phyloP scores from a whole-genome alignment of 2,888 invertebrate species.

The Hypselothyrea guttata region DNA sequence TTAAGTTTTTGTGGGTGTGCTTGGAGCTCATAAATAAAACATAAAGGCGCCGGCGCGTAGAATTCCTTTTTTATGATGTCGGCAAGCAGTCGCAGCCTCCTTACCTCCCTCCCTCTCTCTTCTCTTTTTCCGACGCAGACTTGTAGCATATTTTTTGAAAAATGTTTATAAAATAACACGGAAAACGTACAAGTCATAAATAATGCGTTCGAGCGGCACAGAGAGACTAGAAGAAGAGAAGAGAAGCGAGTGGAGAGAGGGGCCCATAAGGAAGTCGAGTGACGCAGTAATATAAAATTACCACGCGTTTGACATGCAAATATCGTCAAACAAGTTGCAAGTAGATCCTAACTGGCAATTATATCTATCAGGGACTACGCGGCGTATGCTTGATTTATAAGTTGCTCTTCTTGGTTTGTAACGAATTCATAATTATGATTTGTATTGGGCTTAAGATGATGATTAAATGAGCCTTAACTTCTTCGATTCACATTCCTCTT shows the following conservation, averaged over 20 bases:
- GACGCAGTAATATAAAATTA: conserved; percentile 71
- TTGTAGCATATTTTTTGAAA: conserved; percentile 66
- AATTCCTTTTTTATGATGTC: conserved; percentile 64
- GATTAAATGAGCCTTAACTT: neutral
- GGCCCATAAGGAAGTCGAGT: conserved; percentile 33
- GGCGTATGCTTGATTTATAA: conserved; percentile 22
- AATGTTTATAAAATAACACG: conserved; percentile 77
- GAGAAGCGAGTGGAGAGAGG: neutral
- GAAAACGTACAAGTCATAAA: conserved; percentile 77
- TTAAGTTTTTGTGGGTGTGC: conserved; percentile 57
- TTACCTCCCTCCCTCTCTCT: neutral
- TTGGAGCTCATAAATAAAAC: conserved; percentile 72
- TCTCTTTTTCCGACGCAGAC: conserved; percentile 2
- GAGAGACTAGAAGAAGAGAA: neutral
- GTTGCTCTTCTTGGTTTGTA: neutral
- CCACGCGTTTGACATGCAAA: conserved; percentile 74
- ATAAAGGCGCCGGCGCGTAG: conserved; percentile 67
- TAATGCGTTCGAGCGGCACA: conserved; percentile 59
- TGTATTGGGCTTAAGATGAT: neutral
- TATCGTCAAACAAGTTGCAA: conserved; percentile 42
- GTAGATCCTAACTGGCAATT: conserved; percentile 40
- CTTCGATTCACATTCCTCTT: conserved; percentile 1
- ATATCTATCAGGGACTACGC: conserved; percentile 9
- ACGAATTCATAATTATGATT: neutral
- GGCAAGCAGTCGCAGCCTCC: conserved; percentile 58